These are phyloP conservation scores for Myotis pilosus DNA, from an alignment of 2,797 vertebrate genomes.

Conservation along the genomic window DNA sequence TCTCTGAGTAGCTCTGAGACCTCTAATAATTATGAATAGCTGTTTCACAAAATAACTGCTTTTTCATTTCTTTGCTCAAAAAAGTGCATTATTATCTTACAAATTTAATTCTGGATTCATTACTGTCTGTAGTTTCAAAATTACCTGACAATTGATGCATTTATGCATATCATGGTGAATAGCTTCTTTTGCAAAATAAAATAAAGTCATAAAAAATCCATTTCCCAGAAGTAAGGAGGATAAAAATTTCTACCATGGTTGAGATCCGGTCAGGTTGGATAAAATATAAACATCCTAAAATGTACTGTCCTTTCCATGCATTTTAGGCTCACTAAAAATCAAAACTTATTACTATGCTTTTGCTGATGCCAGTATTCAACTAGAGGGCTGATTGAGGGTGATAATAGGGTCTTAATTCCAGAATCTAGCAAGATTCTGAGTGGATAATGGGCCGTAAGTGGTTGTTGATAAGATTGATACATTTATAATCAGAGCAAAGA, in stretches of 20 bases:
- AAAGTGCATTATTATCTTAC: background rate
- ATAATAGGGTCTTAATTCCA: background rate
- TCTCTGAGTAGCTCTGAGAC: background rate
- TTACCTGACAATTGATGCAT: background rate
- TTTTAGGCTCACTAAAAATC: background rate
- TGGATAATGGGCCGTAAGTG: background rate
- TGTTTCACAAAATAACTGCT: background rate
- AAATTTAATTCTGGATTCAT: constrained; percentile 3
- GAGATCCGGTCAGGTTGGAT: background rate
- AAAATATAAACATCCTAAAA: background rate
- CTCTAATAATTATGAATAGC: background rate
- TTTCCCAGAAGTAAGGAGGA: background rate
- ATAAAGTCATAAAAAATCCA: background rate
- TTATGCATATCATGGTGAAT: background rate
- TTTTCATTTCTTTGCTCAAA: background rate
- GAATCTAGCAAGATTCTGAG: background rate
- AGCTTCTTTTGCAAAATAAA: background rate
- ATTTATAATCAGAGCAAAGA: background rate
- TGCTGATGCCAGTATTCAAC: background rate
- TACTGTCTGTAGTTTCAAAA: constrained; percentile 15
- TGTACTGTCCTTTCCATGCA: background rate
- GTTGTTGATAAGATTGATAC: background rate
- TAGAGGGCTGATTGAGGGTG: background rate
- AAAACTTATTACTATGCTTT: background rate
- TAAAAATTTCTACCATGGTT: background rate